phyloP scores from a whole-genome alignment of 1,140 invertebrate species.

The Drosophila leontia region DNA sequence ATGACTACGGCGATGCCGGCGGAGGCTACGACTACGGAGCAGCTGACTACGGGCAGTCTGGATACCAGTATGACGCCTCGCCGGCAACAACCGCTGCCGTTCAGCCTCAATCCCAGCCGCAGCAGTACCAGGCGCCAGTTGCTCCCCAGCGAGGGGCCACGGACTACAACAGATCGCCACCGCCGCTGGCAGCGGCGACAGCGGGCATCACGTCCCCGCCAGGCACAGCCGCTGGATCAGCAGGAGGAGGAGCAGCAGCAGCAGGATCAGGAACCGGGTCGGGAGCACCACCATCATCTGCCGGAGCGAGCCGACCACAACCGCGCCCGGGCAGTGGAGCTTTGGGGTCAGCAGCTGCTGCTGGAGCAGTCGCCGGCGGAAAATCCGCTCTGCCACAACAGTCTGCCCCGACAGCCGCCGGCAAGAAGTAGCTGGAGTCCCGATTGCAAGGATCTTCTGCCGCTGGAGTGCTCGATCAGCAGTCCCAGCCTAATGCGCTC shows the following conservation, averaged over 20 bases:
- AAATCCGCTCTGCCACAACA: slow-evolving; percentile 83
- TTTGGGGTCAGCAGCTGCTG: slow-evolving; percentile 78
- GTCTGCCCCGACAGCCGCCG: slow-evolving; percentile 76
- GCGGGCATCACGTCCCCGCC: slow-evolving; percentile 44
- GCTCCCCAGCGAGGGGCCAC: slow-evolving; percentile 34
- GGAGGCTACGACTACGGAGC: slow-evolving; percentile 59
- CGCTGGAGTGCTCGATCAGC: slow-evolving; percentile 78
- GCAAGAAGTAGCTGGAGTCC: slow-evolving; percentile 82
- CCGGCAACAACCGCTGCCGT: slow-evolving; percentile 46
- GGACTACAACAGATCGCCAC: slow-evolving; percentile 66
- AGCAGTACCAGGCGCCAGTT: slow-evolving; percentile 35
- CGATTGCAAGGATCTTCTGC: slow-evolving; percentile 45
- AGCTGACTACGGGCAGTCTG: slow-evolving; percentile 67
- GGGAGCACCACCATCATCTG: slow-evolving; percentile 13
- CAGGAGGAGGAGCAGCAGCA: slow-evolving; percentile 49
- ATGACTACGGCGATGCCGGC: slow-evolving; percentile 57
- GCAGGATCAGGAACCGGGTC: slow-evolving; percentile 26
- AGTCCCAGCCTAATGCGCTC: slow-evolving; percentile 83
- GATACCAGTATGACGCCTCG: slow-evolving; percentile 66
- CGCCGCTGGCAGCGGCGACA: slow-evolving; percentile 49
- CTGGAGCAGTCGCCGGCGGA: slow-evolving; percentile 61
- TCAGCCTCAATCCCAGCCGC: slow-evolving; percentile 40
- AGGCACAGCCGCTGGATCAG: slow-evolving; percentile 31
- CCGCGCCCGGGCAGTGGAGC: slow-evolving; percentile 75
- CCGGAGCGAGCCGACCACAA: slow-evolving; percentile 74